These are phyloP conservation scores for Hylia prasina DNA, from an alignment of 2,113 vertebrate species.

Conservation along the genomic window DNA sequence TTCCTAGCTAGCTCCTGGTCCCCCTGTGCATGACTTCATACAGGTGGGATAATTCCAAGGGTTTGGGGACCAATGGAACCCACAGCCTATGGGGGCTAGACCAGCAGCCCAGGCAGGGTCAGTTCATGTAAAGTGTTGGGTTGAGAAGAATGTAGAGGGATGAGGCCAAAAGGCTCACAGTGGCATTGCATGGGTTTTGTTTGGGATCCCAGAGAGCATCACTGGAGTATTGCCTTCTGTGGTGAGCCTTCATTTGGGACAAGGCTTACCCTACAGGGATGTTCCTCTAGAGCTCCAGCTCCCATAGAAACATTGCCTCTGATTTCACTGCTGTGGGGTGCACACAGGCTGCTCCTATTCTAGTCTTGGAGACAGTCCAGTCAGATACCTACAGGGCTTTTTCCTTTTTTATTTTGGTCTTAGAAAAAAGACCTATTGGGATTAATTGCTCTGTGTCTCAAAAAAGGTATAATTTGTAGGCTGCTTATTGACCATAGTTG, in stretches of 20 bases:
- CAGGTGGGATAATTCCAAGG: background rate
- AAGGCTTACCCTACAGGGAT: background rate
- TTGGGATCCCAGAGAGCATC: background rate
- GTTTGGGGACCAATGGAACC: background rate
- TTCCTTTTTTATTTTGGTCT: background rate
- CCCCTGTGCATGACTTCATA: fast-evolving
- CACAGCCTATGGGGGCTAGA: fast-evolving
- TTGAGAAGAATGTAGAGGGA: background rate
- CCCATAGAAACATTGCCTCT: background rate
- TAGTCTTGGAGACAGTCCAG: background rate
- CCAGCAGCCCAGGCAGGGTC: fast-evolving
- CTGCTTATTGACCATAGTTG: background rate
- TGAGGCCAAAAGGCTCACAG: background rate
- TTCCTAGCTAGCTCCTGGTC: background rate
- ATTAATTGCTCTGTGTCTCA: background rate
- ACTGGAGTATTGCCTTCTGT: fast-evolving
- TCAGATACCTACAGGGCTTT: background rate
- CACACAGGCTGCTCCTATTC: background rate
- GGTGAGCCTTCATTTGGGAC: fast-evolving
- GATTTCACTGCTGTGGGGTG: background rate
- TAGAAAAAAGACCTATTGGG: background rate
- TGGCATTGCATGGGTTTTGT: background rate
- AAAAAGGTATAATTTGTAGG: background rate
- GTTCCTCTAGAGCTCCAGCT: background rate
- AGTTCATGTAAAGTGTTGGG: fast-evolving